Evolutionary conservation across 2,888 invertebrate species (phyloP).

Genomic region (Microctonus brassicae): DNA sequence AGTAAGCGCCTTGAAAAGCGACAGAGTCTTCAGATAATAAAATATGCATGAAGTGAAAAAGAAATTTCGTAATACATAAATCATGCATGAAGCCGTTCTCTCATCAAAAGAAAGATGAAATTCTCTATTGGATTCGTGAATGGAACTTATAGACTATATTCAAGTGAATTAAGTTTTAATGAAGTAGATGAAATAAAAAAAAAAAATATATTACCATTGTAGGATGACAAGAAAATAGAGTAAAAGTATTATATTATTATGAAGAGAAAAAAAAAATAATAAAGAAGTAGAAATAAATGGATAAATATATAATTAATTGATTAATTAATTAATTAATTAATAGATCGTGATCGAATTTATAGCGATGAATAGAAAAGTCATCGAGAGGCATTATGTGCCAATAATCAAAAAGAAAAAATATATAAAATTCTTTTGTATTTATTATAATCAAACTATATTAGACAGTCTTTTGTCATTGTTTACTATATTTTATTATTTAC

Average conservation of each 20-base stretch:
- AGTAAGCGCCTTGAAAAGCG: slow-evolving; percentile 34
- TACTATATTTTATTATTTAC: slow-evolving; percentile 1
- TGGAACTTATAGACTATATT: slow-evolving; percentile 13
- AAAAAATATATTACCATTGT: neutral
- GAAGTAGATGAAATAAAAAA: neutral
- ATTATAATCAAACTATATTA: neutral
- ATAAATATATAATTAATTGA: too few species aligned
- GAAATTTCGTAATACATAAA: slow-evolving; percentile 10
- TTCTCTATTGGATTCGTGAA: neutral
- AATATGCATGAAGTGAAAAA: slow-evolving; percentile 18
- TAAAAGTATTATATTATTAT: neutral
- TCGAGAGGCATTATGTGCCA: slow-evolving; percentile 22
- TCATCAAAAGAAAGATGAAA: slow-evolving; percentile 18
- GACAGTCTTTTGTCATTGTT: neutral
- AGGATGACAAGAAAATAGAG: neutral
- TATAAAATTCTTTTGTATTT: slow-evolving; percentile 9
- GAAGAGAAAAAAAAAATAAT: neutral
- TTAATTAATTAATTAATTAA: neutral
- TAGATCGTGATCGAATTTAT: neutral
- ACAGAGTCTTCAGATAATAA: slow-evolving; percentile 16
- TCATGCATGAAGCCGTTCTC: slow-evolving; percentile 17
- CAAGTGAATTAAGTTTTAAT: slow-evolving; percentile 3
- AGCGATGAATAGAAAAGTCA: neutral
- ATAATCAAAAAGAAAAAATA: neutral
- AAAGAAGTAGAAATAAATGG: neutral